phyloP scores from a whole-genome alignment of 2,113 vertebrate species.

The Hepsetus odoe region DNA sequence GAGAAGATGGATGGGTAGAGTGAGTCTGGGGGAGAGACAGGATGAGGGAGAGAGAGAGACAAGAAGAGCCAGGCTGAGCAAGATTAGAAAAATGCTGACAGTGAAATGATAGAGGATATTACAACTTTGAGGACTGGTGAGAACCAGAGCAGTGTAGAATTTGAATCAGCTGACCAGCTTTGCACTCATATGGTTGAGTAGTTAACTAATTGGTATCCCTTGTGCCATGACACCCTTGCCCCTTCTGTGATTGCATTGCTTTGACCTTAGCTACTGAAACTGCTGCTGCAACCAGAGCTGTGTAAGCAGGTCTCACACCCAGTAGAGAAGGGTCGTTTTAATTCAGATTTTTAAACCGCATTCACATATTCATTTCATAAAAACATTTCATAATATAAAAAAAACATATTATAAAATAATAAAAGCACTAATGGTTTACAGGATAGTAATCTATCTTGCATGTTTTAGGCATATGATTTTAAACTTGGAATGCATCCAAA shows the following conservation, averaged over 20 bases:
- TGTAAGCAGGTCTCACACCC: neutral
- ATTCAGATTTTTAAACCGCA: too few species aligned
- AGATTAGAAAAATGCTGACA: conserved; percentile 7
- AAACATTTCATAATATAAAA: too few species aligned
- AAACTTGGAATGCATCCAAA: too few species aligned
- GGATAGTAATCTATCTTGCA: too few species aligned
- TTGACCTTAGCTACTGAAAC: neutral
- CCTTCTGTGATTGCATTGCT: neutral
- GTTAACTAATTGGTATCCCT: conserved; percentile 27
- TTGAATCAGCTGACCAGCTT: conserved; percentile 15
- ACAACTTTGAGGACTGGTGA: conserved; percentile 1
- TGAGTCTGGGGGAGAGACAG: neutral
- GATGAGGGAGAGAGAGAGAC: neutral
- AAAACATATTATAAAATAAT: too few species aligned
- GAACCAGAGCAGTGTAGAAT: conserved; percentile 1
- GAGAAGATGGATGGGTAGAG: neutral
- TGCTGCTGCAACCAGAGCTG: neutral
- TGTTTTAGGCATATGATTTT: too few species aligned
- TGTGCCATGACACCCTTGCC: conserved; percentile 6
- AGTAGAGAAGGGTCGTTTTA: too few species aligned
- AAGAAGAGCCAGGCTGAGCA: neutral
- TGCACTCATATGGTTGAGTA: conserved; percentile 8
- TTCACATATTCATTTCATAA: too few species aligned
- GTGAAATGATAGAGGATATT: neutral
- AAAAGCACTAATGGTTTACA: too few species aligned